These are phyloP conservation scores for Serilophus lunatus DNA, from an alignment of 2,113 vertebrate genomes.

Conservation along the genomic window DNA sequence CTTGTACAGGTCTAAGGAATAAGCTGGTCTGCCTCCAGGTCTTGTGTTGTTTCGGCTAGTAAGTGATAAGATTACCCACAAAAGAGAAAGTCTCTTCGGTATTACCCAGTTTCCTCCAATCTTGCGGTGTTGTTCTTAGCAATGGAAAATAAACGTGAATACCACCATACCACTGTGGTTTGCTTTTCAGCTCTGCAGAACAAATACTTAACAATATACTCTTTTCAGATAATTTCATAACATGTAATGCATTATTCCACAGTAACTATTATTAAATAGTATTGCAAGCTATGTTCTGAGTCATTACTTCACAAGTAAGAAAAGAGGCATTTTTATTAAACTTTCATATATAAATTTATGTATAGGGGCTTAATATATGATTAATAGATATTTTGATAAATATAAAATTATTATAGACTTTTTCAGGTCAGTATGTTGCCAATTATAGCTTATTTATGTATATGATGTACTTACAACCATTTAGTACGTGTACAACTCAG, in stretches of 20 bases:
- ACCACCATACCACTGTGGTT: background rate
- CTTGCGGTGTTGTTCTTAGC: background rate
- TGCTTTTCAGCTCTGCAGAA: background rate
- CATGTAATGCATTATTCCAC: background rate
- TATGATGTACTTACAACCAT: background rate
- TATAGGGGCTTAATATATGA: background rate
- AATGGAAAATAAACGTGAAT: background rate
- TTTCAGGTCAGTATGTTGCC: background rate
- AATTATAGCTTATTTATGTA: background rate
- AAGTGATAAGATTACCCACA: background rate
- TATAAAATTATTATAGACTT: background rate
- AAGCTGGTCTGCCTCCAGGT: rapidly evolving
- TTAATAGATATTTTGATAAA: background rate
- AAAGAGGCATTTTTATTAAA: background rate
- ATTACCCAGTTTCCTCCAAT: background rate
- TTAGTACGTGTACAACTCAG: background rate
- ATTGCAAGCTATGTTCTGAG: background rate
- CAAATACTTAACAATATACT: background rate
- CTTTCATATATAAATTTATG: background rate
- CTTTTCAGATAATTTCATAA: background rate
- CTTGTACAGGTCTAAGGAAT: background rate
- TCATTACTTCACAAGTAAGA: background rate
- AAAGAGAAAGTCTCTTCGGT: background rate
- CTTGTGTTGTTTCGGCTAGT: background rate
- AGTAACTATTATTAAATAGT: background rate